Conservation (phyloP, 1,140 invertebrate species). For the Ceratosolen fusciceps region DNA sequence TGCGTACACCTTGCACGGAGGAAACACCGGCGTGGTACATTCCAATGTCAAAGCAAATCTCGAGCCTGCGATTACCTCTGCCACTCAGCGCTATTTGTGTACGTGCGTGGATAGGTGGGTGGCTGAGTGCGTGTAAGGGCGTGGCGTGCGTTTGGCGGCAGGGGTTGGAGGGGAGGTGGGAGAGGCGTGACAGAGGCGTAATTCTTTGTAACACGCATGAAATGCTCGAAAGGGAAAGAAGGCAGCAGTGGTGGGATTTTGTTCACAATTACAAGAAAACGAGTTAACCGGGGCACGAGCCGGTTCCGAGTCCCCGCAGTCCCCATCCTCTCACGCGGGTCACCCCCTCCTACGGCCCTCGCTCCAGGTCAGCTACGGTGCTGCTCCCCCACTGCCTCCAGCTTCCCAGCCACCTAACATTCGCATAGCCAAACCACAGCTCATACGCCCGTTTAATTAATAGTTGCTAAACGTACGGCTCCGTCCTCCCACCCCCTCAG, state of each 20-base stretch:
- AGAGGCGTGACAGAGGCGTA: neutral
- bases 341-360: neutral
- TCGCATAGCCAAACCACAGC: conserved; percentile 40
- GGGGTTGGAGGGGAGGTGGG: too few species aligned
- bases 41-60: neutral
- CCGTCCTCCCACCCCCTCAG: conserved; percentile 11
- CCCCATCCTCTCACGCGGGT: too few species aligned
- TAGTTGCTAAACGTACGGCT: conserved; percentile 44
- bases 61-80: too few species aligned
- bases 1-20: too few species aligned
- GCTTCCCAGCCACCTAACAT: conserved; percentile 21
- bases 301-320: too few species aligned
- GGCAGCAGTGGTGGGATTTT: conserved; percentile 18
- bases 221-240: neutral
- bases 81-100: too few species aligned
- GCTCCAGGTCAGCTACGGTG: conserved; percentile 29
- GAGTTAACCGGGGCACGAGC: too few species aligned
- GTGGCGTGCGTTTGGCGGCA: too few species aligned
- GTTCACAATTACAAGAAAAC: conserved; percentile 31
- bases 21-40: neutral
- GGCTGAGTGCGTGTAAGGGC: too few species aligned
- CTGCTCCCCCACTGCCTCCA: neutral
- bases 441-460: conserved; percentile 48
- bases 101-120: too few species aligned
- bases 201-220: neutral